A percentile compares a stretch with the other conserved stretches of the same genome.
Conservation (phyloP, 2,797 vertebrate species). For the Synaphobranchus kaupii region DNA sequence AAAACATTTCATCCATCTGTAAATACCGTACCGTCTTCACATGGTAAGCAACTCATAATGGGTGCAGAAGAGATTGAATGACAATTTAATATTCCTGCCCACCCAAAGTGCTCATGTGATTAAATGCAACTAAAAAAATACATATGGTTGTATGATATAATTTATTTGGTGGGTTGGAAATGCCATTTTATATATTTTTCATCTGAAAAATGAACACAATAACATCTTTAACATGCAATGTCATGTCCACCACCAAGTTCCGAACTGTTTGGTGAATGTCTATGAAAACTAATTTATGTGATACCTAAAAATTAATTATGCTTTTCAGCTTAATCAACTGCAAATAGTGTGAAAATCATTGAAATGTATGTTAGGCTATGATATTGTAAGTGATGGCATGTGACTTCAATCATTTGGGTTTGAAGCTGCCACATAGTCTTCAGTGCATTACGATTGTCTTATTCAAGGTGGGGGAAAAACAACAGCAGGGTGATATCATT, state of each 20-base stretch:
- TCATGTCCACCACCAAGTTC: not conserved
- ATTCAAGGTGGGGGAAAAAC: not conserved
- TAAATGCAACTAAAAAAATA: not conserved
- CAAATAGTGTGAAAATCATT: not conserved
- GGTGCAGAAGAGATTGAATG: slow-evolving; percentile 10
- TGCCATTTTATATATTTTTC: not conserved
- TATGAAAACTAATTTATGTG: not conserved
- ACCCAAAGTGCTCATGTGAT: not conserved
- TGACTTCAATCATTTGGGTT: slow-evolving; percentile 6
- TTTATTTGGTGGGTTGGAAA: too few species aligned
- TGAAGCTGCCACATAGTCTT: not conserved
- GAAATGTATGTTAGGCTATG: not conserved
- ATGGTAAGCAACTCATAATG: not conserved
- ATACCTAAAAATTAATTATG: not conserved
- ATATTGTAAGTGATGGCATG: not conserved
- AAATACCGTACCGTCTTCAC: not conserved
- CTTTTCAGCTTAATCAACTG: not conserved
- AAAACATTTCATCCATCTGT: not conserved
- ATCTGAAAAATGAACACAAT: not conserved
- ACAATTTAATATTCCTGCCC: too few species aligned
- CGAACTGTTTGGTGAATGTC: not conserved
- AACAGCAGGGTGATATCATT: not conserved
- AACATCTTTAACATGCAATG: not conserved
- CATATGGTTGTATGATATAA: not conserved
- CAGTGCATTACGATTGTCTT: not conserved